Conservation (phyloP, 2,888 invertebrate species). For the Ceratothoa steindachneri region DNA sequence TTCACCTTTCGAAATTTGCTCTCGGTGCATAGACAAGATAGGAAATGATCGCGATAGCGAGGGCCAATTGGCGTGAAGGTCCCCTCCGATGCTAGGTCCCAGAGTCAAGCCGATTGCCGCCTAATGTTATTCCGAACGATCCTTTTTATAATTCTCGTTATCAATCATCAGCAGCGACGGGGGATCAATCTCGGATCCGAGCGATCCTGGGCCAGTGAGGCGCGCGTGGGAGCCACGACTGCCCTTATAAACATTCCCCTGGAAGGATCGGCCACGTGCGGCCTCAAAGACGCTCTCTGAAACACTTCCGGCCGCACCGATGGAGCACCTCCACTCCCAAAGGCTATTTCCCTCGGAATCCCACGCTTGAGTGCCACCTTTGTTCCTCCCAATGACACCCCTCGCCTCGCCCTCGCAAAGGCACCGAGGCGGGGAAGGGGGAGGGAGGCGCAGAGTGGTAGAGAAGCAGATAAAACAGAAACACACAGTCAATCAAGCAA, state of each 20-base stretch:
- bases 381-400: neutral
- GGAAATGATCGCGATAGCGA: too few relatives aligned
- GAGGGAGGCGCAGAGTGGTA: neutral
- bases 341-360: neutral
- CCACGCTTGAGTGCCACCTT: neutral
- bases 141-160: neutral
- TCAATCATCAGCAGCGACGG: neutral
- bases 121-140: neutral
- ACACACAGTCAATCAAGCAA: too few relatives aligned
- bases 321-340: neutral
- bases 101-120: too few relatives aligned
- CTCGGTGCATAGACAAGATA: too few relatives aligned
- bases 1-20: too few relatives aligned
- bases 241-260: neutral
- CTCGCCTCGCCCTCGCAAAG: neutral
- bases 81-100: too few relatives aligned
- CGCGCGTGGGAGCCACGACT: neutral
- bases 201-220: neutral
- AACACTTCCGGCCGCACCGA: neutral
- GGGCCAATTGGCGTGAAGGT: too few relatives aligned
- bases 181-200: neutral
- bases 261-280: neutral
- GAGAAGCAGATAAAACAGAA: too few relatives aligned
- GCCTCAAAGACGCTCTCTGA: neutral
- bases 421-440: neutral